Conservation (phyloP, 2,113 vertebrate species). For the Ctenomys sociabilis region DNA sequence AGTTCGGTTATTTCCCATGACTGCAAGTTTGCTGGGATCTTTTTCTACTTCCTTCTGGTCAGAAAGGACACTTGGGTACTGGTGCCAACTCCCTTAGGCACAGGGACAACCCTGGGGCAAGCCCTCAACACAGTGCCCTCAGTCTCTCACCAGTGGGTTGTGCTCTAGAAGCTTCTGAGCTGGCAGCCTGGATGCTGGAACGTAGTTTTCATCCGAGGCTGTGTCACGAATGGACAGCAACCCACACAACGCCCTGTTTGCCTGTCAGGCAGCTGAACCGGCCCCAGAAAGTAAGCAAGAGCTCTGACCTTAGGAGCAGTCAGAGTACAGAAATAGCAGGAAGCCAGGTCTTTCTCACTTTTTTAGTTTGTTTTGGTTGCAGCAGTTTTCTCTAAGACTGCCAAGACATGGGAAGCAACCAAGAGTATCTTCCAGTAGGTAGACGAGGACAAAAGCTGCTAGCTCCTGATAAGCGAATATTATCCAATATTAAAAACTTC, state of each 20-base stretch:
- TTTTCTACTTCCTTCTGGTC: neutral
- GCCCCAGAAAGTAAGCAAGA: neutral
- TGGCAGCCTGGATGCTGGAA: neutral
- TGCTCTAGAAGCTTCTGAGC: neutral
- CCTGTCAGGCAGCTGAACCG: neutral
- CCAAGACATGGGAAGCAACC: neutral
- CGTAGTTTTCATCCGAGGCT: neutral
- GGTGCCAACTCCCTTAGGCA: neutral
- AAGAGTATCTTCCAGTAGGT: neutral
- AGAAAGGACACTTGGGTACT: neutral
- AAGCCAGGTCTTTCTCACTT: neutral
- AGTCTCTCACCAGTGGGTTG: neutral
- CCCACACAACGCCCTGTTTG: neutral
- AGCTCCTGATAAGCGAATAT: neutral
- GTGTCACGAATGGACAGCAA: neutral
- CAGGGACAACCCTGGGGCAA: neutral
- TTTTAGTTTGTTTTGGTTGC: neutral
- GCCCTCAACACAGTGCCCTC: neutral
- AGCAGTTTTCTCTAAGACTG: neutral
- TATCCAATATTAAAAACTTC: neutral
- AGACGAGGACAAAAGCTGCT: neutral
- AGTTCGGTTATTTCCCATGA: neutral
- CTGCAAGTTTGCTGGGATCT: neutral
- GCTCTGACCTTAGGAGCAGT: neutral
- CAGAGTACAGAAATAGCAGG: neutral